Base-by-base conservation (phyloP, 2,888 invertebrate species). In the Drosophila fulvimacula region DNA sequence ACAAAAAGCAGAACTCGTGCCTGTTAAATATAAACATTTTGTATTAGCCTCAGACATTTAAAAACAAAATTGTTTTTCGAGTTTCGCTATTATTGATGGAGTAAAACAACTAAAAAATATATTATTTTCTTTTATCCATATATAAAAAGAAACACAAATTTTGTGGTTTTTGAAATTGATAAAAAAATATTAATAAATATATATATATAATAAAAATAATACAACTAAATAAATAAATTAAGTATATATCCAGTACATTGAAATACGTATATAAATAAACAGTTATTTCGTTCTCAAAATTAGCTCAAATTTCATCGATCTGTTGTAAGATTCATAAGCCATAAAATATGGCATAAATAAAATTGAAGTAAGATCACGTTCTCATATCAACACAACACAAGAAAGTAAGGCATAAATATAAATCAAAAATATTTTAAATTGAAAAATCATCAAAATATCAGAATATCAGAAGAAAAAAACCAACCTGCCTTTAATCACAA, bases 341-440 rank as follows among this genome's bases (percentile, higher is more conserved):
- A 11, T 10, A 67, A 70, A 39, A 44, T 52, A 21, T 24, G 15
- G 27, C 24, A 34, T 49, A 44, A 52, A 27, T 56, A 24, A 55
- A 57, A 53, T 48, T 39, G 41, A 72, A 55, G 41, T 39, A 44
- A 48, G 61, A 51, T 52, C 63, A 59, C 65, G 65, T 48, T 75
- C 74, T 84, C 82, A 85, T 85, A 82, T 85, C 84, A 85, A 85
- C 84, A 85, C 86, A 86, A 80, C n/a, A n/a, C n/a, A n/a, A 53
- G 74, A 75, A 82, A 83, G 70, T 63, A 68, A 63, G 69, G 58
- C 60, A 57, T 58, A 69, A 64, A 32, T 72, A 49, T 62, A 53
- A 55, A 41, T 61, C 41, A 27, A 41, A 2, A 21, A 10, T 55
- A 36, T 39, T 51, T 59, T 15, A 21, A 51, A 30, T 42, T 52